Percentiles rank a stretch among this genome's conserved stretches.
phyloP scores from a whole-genome alignment of 1,140 invertebrate genomes.

The Varroa destructor region DNA sequence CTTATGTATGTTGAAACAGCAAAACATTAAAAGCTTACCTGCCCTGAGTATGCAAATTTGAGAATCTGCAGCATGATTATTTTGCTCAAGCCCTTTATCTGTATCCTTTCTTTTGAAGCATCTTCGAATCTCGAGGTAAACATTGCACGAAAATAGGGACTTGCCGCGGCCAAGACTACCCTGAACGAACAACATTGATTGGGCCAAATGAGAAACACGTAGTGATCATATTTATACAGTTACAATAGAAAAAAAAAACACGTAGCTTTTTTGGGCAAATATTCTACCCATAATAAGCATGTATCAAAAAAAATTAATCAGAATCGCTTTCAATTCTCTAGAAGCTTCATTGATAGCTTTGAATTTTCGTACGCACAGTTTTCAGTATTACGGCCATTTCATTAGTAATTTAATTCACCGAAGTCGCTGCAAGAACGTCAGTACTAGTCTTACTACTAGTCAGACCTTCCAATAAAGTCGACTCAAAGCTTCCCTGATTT shows the following conservation, averaged over 20 bases:
- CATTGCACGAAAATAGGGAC: constrained; percentile 17
- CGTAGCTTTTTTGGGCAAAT: no score
- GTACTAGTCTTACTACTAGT: no score
- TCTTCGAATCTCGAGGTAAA: constrained; percentile 26
- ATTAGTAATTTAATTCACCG: neutral
- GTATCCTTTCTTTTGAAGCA: constrained; percentile 3
- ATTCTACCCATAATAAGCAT: no score
- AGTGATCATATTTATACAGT: neutral
- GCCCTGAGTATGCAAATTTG: constrained; percentile 9
- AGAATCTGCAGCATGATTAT: constrained; percentile 15
- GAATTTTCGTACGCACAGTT: no score
- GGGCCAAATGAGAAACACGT: neutral
- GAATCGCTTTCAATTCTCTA: no score
- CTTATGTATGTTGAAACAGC: neutral
- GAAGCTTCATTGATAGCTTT: no score
- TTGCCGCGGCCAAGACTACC: constrained; percentile 16
- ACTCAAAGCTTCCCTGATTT: no score
- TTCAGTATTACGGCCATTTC: neutral
- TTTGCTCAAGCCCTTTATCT: constrained; percentile 5
- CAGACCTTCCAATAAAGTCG: no score
- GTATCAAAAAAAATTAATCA: no score
- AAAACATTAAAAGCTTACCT: neutral
- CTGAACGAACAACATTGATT: neutral
- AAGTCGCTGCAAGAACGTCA: neutral
- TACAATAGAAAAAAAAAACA: neutral